Percentiles rank a stretch among this genome's conserved stretches.
These are phyloP conservation scores for Notarius lentiginosus DNA, from an alignment of 2,113 vertebrate species.

Conservation along the genomic window DNA sequence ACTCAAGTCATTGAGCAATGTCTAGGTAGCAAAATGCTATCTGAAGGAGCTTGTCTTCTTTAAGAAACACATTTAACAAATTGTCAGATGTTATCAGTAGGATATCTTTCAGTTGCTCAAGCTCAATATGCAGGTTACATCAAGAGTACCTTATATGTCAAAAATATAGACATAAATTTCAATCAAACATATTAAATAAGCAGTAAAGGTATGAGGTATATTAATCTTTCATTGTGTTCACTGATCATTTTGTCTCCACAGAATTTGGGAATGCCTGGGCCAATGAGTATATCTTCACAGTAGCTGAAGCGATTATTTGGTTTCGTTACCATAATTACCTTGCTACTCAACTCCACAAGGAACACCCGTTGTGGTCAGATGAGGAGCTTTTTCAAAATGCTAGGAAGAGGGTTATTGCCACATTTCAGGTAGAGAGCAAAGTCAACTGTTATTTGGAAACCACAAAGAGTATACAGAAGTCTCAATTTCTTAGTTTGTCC, in stretches of 20 bases:
- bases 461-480: slow-evolving; percentile 41
- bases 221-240: not conserved
- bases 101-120: not conserved
- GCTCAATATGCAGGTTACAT: not conserved
- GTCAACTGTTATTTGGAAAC: slow-evolving; percentile 57
- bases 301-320: slow-evolving; percentile 85
- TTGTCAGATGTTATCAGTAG: not conserved
- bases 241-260: slow-evolving; percentile 58
- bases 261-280: slow-evolving; percentile 87
- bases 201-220: not conserved
- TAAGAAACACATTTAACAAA: not conserved
- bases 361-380: slow-evolving; percentile 80
- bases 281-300: slow-evolving; percentile 87
- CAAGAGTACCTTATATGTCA: not conserved
- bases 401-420: slow-evolving; percentile 85
- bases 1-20: slow-evolving; percentile 13
- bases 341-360: slow-evolving; percentile 67
- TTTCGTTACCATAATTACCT: slow-evolving; percentile 91
- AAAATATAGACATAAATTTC: not conserved
- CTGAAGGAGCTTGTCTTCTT: not conserved
- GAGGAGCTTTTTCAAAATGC: slow-evolving; percentile 88
- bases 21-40: not conserved
- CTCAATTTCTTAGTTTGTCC: slow-evolving; percentile 50
- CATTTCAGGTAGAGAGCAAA: slow-evolving; percentile 85
- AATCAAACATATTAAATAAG: slow-evolving; percentile 1